Conservation (phyloP, 1,140 invertebrate genomes). For the Psilanteris sp. region DNA sequence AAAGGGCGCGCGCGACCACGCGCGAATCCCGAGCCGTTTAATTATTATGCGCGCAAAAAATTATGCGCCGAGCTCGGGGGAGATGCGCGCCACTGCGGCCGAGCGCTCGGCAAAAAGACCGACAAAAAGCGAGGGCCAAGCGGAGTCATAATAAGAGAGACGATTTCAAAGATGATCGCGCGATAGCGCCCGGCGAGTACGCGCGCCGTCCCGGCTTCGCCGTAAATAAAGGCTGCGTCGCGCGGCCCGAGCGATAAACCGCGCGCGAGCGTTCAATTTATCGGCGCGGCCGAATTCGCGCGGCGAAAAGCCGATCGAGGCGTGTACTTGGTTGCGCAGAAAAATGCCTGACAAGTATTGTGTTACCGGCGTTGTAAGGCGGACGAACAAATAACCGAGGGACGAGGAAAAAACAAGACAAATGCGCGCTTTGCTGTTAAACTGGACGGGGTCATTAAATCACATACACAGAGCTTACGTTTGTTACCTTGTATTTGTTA, state of each 20-base stretch:
- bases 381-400: constrained; percentile 18
- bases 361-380: constrained; percentile 16
- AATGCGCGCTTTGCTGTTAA: constrained; percentile 35
- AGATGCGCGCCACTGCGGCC: neutral
- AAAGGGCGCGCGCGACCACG: no score
- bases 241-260: constrained; percentile 51
- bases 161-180: constrained; percentile 59
- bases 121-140: constrained; percentile 4
- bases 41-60: constrained; percentile 10
- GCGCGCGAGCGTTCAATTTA: no score
- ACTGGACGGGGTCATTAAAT: constrained; percentile 53
- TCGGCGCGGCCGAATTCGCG: no score
- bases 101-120: neutral
- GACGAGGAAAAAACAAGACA: constrained; percentile 17
- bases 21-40: constrained; percentile 3
- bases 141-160: constrained; percentile 26
- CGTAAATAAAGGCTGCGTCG: constrained; percentile 55
- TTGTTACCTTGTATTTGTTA: constrained; percentile 74
- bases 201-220: constrained; percentile 39
- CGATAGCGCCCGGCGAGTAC: constrained; percentile 56
- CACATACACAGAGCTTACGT: constrained; percentile 61
- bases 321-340: constrained; percentile 3
- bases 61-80: neutral
- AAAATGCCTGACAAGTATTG: constrained; percentile 24
- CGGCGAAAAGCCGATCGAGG: constrained; percentile 4